phyloP scores from a whole-genome alignment of 2,888 invertebrate species.

The Polydrusus cervinus region DNA sequence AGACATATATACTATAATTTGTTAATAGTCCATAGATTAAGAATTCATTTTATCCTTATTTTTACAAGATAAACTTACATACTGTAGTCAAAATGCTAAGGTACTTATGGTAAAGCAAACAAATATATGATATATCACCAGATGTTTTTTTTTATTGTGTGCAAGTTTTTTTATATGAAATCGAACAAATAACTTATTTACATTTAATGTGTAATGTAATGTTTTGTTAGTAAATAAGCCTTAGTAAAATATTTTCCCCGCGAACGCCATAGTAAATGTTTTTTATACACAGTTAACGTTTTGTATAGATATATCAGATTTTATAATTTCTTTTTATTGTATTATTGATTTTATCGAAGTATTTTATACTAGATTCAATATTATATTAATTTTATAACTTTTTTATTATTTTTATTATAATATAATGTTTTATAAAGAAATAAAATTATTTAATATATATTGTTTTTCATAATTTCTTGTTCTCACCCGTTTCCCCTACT shows the following conservation, averaged over 20 bases:
- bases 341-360: conserved; percentile 70
- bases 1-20: conserved; percentile 28
- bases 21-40: conserved; percentile 19
- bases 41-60: not conserved
- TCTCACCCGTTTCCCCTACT: not conserved
- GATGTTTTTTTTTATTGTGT: too few species aligned
- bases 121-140: not conserved
- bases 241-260: conserved; percentile 54
- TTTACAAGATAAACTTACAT: conserved; percentile 1
- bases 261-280: conserved; percentile 64
- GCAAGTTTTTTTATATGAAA: not conserved
- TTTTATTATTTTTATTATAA: conserved; percentile 68
- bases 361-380: conserved; percentile 70
- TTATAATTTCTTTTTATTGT: conserved; percentile 70
- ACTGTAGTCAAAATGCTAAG: not conserved
- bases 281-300: conserved; percentile 67
- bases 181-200: not conserved
- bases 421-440: conserved; percentile 54
- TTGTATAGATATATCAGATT: conserved; percentile 71
- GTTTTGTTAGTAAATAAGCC: conserved; percentile 1
- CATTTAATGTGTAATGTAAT: not conserved
- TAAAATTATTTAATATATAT: conserved; percentile 50
- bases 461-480: not conserved
- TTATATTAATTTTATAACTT: conserved; percentile 71
- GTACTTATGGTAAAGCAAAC: conserved; percentile 1